Conservation (phyloP, 2,113 vertebrate species). For the Pardalotus punctatus region DNA sequence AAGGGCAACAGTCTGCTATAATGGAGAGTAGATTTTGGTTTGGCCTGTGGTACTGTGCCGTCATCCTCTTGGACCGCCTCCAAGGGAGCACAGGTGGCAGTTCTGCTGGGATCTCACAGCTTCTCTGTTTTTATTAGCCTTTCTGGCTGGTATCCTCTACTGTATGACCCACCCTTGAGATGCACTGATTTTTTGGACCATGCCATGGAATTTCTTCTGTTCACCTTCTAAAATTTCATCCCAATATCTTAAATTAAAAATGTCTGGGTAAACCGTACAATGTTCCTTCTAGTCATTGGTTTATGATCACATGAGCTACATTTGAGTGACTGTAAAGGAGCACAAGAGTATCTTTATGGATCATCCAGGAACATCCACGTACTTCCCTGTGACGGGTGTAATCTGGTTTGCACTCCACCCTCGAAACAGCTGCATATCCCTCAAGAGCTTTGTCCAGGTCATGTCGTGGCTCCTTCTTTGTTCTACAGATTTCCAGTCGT, state of each 20-base stretch:
- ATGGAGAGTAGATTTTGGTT: background rate
- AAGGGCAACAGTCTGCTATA: background rate
- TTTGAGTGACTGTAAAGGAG: background rate
- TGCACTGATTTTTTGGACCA: background rate
- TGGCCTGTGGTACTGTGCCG: background rate
- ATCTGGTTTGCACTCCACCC: fast-evolving
- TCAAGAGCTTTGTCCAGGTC: background rate
- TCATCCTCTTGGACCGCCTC: background rate
- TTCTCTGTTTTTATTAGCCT: conserved; percentile 29
- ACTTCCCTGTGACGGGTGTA: background rate
- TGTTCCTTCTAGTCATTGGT: background rate
- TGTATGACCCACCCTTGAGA: background rate
- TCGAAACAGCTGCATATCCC: background rate
- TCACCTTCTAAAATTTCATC: conserved; percentile 13
- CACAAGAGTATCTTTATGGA: background rate
- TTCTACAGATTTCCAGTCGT: background rate
- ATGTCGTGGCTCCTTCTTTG: background rate
- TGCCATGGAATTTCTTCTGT: background rate
- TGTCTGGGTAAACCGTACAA: background rate
- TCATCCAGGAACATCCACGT: fast-evolving
- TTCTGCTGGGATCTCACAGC: conserved; percentile 26
- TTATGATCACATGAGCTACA: background rate
- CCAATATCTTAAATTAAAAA: background rate
- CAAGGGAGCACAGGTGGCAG: conserved; percentile 8
- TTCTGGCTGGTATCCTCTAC: background rate